These are phyloP conservation scores for Epicauta chinensis DNA, from an alignment of 1,140 invertebrate genomes.

Conservation along the genomic window DNA sequence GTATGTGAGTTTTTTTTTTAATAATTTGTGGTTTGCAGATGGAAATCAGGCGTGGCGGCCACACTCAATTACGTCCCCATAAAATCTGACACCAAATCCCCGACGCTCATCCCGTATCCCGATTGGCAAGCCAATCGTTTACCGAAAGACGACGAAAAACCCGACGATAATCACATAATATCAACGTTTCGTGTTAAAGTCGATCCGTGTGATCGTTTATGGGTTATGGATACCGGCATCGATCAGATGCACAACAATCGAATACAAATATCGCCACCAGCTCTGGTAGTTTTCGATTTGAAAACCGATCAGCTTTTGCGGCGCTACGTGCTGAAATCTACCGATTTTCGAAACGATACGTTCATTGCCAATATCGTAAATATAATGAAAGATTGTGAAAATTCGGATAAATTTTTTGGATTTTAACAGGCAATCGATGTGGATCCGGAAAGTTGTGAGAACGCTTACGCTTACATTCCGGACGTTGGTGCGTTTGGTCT, in stretches of 20 bases:
- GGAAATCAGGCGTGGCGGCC: constrained; percentile 67
- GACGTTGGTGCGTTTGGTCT: constrained; percentile 67
- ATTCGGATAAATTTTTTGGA: too few relatives aligned
- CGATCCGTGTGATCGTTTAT: constrained; percentile 65
- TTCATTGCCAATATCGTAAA: constrained; percentile 65
- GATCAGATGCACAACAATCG: constrained; percentile 60
- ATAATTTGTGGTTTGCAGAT: constrained; percentile 47
- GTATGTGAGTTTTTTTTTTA: too few relatives aligned
- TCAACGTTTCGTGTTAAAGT: constrained; percentile 53
- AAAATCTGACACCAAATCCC: constrained; percentile 51
- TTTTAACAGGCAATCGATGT: too few relatives aligned
- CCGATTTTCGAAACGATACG: constrained; percentile 58
- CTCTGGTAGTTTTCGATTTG: constrained; percentile 63
- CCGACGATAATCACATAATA: constrained; percentile 42
- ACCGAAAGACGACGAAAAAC: constrained; percentile 36
- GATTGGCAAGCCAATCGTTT: constrained; percentile 58
- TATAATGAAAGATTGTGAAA: too few relatives aligned
- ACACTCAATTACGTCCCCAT: constrained; percentile 61
- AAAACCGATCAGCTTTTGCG: constrained; percentile 62
- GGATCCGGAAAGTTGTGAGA: constrained; percentile 56
- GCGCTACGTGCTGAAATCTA: constrained; percentile 56
- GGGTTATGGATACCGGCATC: constrained; percentile 69
- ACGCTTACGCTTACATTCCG: constrained; percentile 67
- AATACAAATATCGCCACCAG: constrained; percentile 54
- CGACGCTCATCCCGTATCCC: constrained; percentile 62